A percentile compares a stretch with the other conserved stretches of the same genome.
Evolutionary conservation across 64 coral and sea anemone species (phyloP).

Genomic region (Exaiptasia diaphana): DNA sequence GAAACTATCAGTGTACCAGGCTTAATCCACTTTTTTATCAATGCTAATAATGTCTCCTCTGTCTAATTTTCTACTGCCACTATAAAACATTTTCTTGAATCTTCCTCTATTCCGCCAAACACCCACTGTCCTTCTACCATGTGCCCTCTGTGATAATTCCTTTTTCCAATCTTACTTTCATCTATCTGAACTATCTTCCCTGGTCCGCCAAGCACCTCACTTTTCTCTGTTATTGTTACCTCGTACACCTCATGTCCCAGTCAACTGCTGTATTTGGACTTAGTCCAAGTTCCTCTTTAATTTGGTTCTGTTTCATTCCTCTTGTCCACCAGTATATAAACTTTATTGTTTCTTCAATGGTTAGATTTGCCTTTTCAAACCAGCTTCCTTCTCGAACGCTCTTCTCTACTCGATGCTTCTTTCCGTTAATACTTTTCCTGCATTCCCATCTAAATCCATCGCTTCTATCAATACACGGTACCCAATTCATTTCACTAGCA

Average conservation of each 20-base stretch:
- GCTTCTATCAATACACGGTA: constrained; percentile 19
- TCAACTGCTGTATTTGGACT: constrained; percentile 16
- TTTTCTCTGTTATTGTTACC: background rate
- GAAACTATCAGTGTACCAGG: constrained; percentile 1
- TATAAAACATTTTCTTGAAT: constrained; percentile 28
- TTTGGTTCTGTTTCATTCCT: constrained; percentile 12
- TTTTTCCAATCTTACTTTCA: constrained; percentile 22
- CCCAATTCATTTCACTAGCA: constrained; percentile 10
- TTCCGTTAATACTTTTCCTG: constrained; percentile 14
- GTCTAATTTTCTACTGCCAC: constrained; percentile 7
- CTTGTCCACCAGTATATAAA: constrained; percentile 37
- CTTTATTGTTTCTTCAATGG: constrained; percentile 39
- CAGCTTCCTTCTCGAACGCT: constrained; percentile 51
- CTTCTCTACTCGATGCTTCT: constrained; percentile 23
- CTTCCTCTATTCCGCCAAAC: constrained; percentile 36
- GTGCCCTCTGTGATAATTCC: constrained; percentile 25
- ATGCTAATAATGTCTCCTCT: background rate
- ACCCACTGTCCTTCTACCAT: constrained; percentile 37
- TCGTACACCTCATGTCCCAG: constrained; percentile 24
- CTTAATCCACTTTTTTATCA: background rate
- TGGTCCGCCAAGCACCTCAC: background rate
- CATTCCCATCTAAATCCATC: constrained; percentile 41
- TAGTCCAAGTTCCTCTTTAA: constrained; percentile 16
- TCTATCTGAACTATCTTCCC: constrained; percentile 32
- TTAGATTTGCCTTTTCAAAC: constrained; percentile 36